Evolutionary conservation across 1,140 invertebrate genomes (phyloP).

Genomic region (Ceratitis capitata): DNA sequence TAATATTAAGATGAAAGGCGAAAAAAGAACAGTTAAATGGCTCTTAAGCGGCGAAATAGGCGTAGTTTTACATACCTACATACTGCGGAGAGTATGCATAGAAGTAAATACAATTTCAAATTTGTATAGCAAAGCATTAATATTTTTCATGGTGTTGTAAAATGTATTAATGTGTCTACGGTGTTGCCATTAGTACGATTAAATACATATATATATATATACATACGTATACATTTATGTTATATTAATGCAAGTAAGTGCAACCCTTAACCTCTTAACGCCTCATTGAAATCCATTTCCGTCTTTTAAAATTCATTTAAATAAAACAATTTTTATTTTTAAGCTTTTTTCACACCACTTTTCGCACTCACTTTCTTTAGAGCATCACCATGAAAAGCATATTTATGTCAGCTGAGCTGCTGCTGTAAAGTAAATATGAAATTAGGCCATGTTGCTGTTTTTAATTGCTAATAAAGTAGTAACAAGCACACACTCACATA

Average conservation of each 20-base stretch:
- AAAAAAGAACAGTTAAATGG: constrained; percentile 5
- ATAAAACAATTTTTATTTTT: background rate
- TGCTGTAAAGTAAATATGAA: background rate
- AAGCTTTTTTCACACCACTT: no score
- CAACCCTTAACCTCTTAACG: background rate
- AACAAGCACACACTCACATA: background rate
- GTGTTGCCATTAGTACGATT: background rate
- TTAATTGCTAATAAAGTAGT: constrained; percentile 4
- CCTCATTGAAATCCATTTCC: background rate
- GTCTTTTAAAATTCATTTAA: background rate
- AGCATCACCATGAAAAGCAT: background rate
- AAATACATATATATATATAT: background rate
- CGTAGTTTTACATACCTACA: background rate
- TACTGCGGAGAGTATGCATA: background rate
- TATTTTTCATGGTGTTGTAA: background rate
- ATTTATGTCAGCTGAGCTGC: background rate
- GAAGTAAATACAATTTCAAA: background rate
- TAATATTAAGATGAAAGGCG: constrained; percentile 22
- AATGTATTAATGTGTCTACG: background rate
- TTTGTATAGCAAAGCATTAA: background rate
- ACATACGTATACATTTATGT: background rate
- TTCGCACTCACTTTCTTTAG: background rate
- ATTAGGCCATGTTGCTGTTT: constrained; percentile 27
- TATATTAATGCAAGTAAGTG: background rate
- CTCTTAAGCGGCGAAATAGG: background rate